A percentile compares a stretch with the other conserved stretches of the same genome.
phyloP scores from a whole-genome alignment of 2,888 invertebrate genomes.

The Macrosiphum euphorbiae region DNA sequence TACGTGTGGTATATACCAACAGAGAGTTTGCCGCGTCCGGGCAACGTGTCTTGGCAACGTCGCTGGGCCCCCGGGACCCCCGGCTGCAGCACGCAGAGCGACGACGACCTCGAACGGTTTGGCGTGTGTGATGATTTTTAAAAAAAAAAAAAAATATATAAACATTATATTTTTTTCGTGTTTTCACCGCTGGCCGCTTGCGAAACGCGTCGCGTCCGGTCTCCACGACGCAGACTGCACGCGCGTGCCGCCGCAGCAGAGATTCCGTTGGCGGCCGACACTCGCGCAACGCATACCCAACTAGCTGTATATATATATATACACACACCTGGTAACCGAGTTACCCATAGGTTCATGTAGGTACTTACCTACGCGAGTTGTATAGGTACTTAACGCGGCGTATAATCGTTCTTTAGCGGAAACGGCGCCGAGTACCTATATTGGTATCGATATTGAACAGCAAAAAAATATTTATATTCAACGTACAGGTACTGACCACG shows the following conservation, averaged over 20 bases:
- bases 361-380: too few relatives aligned
- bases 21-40: conserved; percentile 13
- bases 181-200: not conserved
- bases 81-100: not conserved
- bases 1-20: conserved; percentile 1
- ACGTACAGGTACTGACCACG: too few relatives aligned
- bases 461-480: too few relatives aligned
- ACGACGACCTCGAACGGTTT: not conserved
- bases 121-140: not conserved
- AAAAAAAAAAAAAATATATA: not conserved
- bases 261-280: not conserved
- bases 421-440: too few relatives aligned
- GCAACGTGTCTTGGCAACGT: conserved; percentile 48
- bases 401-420: too few relatives aligned
- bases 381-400: too few relatives aligned
- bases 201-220: conserved; percentile 16
- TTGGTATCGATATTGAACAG: too few relatives aligned
- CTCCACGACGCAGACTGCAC: not conserved
- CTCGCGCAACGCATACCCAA: conserved; percentile 30
- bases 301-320: not conserved
- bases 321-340: not conserved
- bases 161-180: not conserved
- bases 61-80: not conserved
- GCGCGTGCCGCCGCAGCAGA: not conserved
- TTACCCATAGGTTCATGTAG: too few relatives aligned